A percentile compares a stretch with the other conserved stretches of the same genome.
These are phyloP conservation scores for Meleagris gallopavo DNA, from an alignment of 2,113 vertebrate genomes.

Conservation along the genomic window DNA sequence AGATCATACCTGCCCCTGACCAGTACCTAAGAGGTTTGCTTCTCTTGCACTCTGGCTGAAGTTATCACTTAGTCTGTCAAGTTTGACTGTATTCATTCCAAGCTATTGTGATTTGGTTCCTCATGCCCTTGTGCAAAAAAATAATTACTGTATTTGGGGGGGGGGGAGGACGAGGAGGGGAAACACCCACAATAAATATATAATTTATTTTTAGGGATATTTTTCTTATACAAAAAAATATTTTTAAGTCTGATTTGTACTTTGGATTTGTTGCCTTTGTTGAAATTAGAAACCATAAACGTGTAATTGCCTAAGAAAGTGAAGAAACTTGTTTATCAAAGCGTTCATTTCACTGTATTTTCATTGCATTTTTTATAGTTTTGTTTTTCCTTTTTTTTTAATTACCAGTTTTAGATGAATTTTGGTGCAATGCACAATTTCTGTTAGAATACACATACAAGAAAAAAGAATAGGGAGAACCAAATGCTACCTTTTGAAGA, in stretches of 20 bases:
- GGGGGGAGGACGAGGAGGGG: too few species aligned
- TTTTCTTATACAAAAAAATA: constrained; percentile 27
- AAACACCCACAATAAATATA: neutral
- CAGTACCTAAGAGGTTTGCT: neutral
- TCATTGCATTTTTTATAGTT: constrained; percentile 46
- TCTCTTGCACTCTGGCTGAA: neutral
- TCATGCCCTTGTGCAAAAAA: neutral
- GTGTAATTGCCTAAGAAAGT: constrained; percentile 62
- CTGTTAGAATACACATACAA: constrained; percentile 32
- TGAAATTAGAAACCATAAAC: constrained; percentile 60
- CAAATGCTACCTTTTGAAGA: constrained; percentile 38
- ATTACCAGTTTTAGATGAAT: constrained; percentile 48
- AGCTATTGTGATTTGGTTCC: neutral
- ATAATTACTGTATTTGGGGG: neutral
- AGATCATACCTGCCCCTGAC: neutral
- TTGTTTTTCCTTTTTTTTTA: constrained; percentile 53
- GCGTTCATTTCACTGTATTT: constrained; percentile 45
- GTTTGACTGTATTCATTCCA: neutral
- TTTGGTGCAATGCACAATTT: constrained; percentile 54
- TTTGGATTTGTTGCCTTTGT: constrained; percentile 34
- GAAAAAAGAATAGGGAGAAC: neutral
- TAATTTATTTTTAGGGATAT: neutral
- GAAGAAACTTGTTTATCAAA: constrained; percentile 59
- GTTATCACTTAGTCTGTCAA: neutral
- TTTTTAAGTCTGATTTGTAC: neutral